phyloP scores from a whole-genome alignment of 2,113 vertebrate species.

The Brachypteracias leptosomus region DNA sequence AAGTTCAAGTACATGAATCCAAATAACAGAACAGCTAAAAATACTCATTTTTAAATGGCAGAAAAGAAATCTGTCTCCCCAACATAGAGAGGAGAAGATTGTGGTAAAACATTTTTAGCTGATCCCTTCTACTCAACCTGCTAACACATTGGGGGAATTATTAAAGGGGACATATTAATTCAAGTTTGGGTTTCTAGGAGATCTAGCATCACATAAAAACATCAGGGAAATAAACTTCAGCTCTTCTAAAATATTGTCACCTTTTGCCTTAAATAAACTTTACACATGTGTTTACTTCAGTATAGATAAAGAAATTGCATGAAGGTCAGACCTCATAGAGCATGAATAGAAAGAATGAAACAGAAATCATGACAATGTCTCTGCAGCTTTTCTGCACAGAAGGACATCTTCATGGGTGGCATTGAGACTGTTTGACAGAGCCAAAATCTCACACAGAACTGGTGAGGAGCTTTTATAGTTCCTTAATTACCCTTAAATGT shows the following conservation, averaged over 20 bases:
- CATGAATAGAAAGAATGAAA: background rate
- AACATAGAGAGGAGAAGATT: background rate
- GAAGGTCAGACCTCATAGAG: background rate
- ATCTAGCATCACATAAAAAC: background rate
- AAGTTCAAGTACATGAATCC: background rate
- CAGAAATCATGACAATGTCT: background rate
- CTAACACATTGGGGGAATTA: fast-evolving
- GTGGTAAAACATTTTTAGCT: background rate
- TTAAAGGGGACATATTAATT: background rate
- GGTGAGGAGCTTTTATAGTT: background rate
- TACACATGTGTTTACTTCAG: background rate
- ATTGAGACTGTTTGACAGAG: background rate
- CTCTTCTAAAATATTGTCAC: background rate
- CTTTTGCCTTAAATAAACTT: background rate
- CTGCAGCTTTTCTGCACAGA: background rate
- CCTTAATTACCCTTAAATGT: background rate
- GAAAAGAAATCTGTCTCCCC: background rate
- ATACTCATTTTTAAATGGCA: background rate
- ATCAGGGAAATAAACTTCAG: background rate
- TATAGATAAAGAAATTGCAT: background rate
- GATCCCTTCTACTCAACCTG: background rate
- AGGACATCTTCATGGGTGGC: background rate
- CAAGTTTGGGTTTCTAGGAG: background rate
- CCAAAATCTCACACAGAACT: background rate
- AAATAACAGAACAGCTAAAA: background rate